Conservation (phyloP, 2,888 invertebrate genomes). For the Gryllus longicercus region DNA sequence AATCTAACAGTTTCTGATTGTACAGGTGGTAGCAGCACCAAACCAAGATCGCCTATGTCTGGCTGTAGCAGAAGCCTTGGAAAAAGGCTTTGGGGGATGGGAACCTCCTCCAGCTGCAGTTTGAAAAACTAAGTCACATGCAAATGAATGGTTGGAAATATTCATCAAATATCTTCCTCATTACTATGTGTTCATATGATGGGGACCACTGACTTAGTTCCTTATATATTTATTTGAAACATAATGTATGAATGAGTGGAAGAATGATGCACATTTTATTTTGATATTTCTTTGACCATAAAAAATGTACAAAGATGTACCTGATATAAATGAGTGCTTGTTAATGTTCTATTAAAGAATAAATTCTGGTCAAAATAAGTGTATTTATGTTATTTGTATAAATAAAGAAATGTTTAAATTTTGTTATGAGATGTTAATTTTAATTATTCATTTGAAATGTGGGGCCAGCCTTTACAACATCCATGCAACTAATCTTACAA, state of each 20-base stretch:
- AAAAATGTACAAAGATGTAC: too few species aligned
- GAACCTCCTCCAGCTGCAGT: slow-evolving; percentile 28
- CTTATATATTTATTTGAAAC: not conserved
- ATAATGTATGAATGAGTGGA: not conserved
- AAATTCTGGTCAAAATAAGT: too few species aligned
- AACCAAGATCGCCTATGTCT: slow-evolving; percentile 34
- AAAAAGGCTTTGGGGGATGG: slow-evolving; percentile 34
- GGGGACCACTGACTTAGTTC: not conserved
- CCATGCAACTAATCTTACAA: too few species aligned
- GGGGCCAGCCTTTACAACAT: too few species aligned
- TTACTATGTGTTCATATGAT: not conserved
- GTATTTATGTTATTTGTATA: too few species aligned
- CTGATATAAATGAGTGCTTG: too few species aligned
- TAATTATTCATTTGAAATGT: too few species aligned
- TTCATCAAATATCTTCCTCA: not conserved
- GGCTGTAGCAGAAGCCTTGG: slow-evolving; percentile 33
- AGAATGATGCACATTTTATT: too few species aligned
- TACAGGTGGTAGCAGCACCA: slow-evolving; percentile 35
- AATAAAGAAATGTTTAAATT: too few species aligned
- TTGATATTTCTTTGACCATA: too few species aligned
- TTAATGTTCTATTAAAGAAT: too few species aligned
- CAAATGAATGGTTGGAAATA: not conserved
- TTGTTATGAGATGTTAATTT: too few species aligned
- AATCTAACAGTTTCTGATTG: not conserved
- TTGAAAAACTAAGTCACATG: not conserved